These are phyloP conservation scores for Cosmia trapezina DNA, from an alignment of 2,888 invertebrate genomes.

Conservation along the genomic window DNA sequence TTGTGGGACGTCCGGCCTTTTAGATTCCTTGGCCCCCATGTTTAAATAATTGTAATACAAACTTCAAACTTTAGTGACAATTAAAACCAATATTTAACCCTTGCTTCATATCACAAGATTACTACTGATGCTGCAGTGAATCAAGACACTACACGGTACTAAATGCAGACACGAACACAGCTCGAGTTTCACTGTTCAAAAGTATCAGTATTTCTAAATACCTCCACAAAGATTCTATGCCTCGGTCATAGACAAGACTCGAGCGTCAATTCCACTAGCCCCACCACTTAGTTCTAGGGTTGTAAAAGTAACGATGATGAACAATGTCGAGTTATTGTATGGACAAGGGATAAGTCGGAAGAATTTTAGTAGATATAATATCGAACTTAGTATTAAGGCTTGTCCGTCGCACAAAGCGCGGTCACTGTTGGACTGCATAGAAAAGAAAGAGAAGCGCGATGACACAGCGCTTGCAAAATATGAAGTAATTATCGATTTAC, in stretches of 20 bases:
- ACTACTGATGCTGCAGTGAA: not conserved
- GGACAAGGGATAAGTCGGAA: not conserved
- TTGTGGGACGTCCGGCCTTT: not conserved
- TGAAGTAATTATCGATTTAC: too few species aligned
- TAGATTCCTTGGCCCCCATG: conserved; percentile 11
- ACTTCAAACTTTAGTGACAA: not conserved
- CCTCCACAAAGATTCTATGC: not conserved
- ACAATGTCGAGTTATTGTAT: not conserved
- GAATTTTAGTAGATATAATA: not conserved
- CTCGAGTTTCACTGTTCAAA: not conserved
- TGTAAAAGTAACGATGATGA: not conserved
- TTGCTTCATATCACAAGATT: not conserved
- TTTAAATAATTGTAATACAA: not conserved
- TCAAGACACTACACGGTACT: not conserved
- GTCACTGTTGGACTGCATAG: too few species aligned
- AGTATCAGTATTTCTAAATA: not conserved
- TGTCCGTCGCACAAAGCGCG: too few species aligned
- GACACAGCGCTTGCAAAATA: too few species aligned
- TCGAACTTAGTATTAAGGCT: too few species aligned
- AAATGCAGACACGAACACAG: not conserved
- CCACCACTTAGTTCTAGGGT: not conserved
- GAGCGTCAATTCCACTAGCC: not conserved
- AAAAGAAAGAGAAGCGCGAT: too few species aligned
- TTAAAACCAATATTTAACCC: not conserved
- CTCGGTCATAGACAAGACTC: conserved; percentile 3